Evolutionary conservation across 2,797 vertebrate genomes (phyloP), one percentile per base, ranked within the genome.

Genomic region (Bothrops alternatus): DNA sequence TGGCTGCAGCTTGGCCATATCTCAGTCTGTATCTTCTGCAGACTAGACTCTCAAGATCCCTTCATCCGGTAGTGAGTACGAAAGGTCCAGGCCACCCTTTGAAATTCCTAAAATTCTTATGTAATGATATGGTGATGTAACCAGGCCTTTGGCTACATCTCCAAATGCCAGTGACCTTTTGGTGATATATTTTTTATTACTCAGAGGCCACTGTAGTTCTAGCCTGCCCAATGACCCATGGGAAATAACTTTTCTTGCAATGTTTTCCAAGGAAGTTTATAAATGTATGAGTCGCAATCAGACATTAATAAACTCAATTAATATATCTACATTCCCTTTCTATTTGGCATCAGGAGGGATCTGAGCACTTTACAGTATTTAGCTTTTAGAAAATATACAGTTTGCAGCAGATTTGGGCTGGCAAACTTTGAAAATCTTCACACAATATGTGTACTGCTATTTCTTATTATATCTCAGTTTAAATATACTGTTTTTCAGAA

Each of bases 381-480:
- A 50, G 56, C 28, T 87, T 57, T n/a, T 56, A 87, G 18, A 23
- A 32, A 87, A 55, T 55, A 14, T 55, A 86, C 47, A 87, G 16
- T 50, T 88, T 91, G 32, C 28, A 73, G 25, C 28, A 87, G 50
- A 32, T 10, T 47, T 56, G 23, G 12, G 32, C 4, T 47, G 25
- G 2, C 65, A 57, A 47, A 23, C 32, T 47, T 86, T 94, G 94
- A 95, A 95, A n/a, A 73, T n/a, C 93, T 93, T 95, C 90, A 93
- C 86, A 87, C 94, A 91, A 88, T 65, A 96, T 94, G 23, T 47
- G 97, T 95, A 94, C 94, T 96, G 95, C 95, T 93, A 92, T 94
- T 96, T 96, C 95, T 96, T 94, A 95, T 95, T 95, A 93, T 96
- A 93, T 92, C 16, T 1, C 92, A 95, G 94, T 94, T 94, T 93